Conservation (phyloP, 2,113 vertebrate genomes). For the Columba janthina region DNA sequence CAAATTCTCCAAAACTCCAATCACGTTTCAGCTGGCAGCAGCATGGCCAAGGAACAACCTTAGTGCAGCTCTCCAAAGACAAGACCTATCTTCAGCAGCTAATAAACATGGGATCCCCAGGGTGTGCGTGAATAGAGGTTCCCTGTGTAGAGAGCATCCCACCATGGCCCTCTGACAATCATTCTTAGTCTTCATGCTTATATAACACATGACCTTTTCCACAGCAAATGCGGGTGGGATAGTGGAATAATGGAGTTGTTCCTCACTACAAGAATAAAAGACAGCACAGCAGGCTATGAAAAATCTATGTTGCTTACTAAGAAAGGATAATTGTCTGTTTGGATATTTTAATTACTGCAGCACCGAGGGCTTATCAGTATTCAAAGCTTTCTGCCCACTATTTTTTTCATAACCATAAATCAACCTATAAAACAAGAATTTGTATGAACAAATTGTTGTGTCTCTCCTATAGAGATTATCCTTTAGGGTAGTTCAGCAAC, state of each 20-base stretch:
- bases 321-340: slow-evolving; percentile 2
- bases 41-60: not conserved
- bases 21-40: not conserved
- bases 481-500: not conserved
- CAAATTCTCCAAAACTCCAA: not conserved
- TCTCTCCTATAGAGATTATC: not conserved
- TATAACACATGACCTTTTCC: slow-evolving; percentile 21
- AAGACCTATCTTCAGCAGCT: not conserved
- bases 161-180: slow-evolving; percentile 33
- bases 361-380: not conserved
- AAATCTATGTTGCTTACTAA: slow-evolving; percentile 15
- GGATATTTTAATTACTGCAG: slow-evolving; percentile 33
- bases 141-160: not conserved
- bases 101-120: not conserved
- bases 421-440: not conserved
- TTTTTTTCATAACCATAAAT: not conserved
- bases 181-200: not conserved
- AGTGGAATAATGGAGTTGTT: not conserved
- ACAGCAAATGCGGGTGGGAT: not conserved
- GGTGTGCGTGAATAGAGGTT: not conserved
- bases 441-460: not conserved
- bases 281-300: slow-evolving; percentile 32
- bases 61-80: not conserved
- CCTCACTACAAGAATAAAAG: slow-evolving; percentile 28
- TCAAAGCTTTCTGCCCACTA: not conserved